Percentiles rank a stretch among this genome's conserved stretches.
phyloP scores from a whole-genome alignment of 2,113 vertebrate species.

The Thalassoma bifasciatum region DNA sequence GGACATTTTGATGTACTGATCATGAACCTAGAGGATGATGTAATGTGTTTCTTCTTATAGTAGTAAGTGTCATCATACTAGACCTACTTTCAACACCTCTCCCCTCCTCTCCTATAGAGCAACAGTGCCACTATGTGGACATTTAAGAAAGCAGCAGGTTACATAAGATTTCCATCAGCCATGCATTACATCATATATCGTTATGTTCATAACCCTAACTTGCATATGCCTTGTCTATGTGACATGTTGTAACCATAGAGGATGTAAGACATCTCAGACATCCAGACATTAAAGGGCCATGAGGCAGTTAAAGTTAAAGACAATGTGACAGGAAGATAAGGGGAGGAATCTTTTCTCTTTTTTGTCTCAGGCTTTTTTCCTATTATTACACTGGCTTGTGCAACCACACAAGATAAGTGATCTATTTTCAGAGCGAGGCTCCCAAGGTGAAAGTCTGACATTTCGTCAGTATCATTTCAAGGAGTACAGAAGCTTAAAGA shows the following conservation, averaged over 20 bases:
- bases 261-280: neutral
- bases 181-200: conserved; percentile 65
- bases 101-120: conserved; percentile 39
- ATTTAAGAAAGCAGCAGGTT: conserved; percentile 50
- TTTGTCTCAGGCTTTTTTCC: neutral
- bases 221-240: neutral
- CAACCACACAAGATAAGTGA: neutral
- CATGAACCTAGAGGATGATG: conserved; percentile 59
- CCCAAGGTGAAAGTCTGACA: no score
- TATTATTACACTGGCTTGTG: neutral
- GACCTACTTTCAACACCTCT: conserved; percentile 43
- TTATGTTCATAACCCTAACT: neutral
- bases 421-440: no score
- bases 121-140: conserved; percentile 77
- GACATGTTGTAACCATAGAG: neutral
- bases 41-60: conserved; percentile 75
- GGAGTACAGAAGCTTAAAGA: neutral
- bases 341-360: neutral
- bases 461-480: neutral
- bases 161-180: conserved; percentile 53
- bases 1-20: conserved; percentile 18
- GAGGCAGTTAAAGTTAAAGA: no score
- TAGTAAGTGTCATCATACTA: conserved; percentile 63
- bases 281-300: neutral
- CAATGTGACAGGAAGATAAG: neutral